Conservation (phyloP, 2,113 vertebrate species). For the Chaetura pelagica region DNA sequence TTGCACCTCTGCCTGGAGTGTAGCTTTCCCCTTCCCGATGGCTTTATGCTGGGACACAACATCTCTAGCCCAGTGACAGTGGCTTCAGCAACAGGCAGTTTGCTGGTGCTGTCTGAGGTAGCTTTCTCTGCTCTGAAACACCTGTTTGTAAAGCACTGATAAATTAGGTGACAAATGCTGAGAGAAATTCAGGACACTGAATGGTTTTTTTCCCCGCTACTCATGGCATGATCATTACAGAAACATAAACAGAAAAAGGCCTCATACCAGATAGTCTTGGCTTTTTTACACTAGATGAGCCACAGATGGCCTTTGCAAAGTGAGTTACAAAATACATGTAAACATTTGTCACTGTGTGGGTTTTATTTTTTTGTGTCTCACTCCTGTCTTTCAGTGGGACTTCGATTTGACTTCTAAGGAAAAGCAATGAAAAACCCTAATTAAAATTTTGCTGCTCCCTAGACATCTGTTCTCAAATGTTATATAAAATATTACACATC, state of each 20-base stretch:
- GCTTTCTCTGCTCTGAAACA: background rate
- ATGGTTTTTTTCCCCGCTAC: background rate
- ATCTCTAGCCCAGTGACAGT: background rate
- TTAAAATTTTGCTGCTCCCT: conserved; percentile 64
- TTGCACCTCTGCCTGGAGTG: background rate
- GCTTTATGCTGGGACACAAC: background rate
- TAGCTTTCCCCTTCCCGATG: background rate
- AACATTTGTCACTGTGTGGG: conserved; percentile 36
- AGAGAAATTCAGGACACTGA: background rate
- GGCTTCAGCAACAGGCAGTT: background rate
- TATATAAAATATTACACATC: conserved; percentile 56
- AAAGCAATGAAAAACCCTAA: conserved; percentile 57
- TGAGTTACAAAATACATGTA: conserved; percentile 40
- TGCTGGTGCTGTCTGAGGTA: background rate
- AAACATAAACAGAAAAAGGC: background rate
- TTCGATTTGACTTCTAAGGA: conserved; percentile 31
- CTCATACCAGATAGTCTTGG: background rate
- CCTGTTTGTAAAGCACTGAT: background rate
- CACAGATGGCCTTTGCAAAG: conserved; percentile 7
- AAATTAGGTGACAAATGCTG: background rate
- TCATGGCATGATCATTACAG: background rate
- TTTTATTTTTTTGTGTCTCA: background rate
- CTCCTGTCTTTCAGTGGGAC: background rate
- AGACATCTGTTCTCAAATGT: conserved; percentile 63
- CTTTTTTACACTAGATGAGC: background rate